A percentile compares a stretch with the other conserved stretches of the same genome.
phyloP scores from a whole-genome alignment of 1,140 invertebrate species.

The Drosophila watanabei region DNA sequence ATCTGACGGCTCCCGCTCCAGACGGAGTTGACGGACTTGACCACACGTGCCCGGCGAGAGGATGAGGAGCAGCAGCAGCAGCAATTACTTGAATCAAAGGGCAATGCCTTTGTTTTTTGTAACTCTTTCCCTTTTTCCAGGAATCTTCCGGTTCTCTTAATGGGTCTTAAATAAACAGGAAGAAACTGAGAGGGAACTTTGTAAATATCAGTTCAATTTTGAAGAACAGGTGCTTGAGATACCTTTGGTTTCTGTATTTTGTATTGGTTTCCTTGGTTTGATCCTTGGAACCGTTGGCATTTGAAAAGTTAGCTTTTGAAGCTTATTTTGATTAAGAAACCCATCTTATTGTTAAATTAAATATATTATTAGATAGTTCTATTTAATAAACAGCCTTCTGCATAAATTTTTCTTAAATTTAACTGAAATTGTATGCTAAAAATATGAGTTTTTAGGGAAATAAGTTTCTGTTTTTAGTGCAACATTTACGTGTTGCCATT shows the following conservation, averaged over 20 bases:
- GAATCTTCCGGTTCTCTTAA: neutral
- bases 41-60: slow-evolving; percentile 24
- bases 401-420: neutral
- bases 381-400: too few relatives aligned
- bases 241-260: neutral
- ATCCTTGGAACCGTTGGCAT: too few relatives aligned
- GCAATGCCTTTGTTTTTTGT: slow-evolving; percentile 18
- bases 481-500: too few relatives aligned
- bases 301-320: neutral
- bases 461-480: too few relatives aligned
- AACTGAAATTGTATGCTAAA: too few relatives aligned
- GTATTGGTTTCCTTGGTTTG: neutral
- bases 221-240: neutral
- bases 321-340: neutral
- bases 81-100: slow-evolving; percentile 27
- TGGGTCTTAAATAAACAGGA: slow-evolving; percentile 7
- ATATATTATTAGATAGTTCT: too few relatives aligned
- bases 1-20: slow-evolving; percentile 30
- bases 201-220: neutral
- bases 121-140: neutral
- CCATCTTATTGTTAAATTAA: too few relatives aligned
- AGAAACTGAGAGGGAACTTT: neutral
- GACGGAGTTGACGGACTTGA: slow-evolving; percentile 2
- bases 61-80: neutral
- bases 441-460: too few relatives aligned